phyloP scores from a whole-genome alignment of 2,113 vertebrate species.

The Rana temporaria region DNA sequence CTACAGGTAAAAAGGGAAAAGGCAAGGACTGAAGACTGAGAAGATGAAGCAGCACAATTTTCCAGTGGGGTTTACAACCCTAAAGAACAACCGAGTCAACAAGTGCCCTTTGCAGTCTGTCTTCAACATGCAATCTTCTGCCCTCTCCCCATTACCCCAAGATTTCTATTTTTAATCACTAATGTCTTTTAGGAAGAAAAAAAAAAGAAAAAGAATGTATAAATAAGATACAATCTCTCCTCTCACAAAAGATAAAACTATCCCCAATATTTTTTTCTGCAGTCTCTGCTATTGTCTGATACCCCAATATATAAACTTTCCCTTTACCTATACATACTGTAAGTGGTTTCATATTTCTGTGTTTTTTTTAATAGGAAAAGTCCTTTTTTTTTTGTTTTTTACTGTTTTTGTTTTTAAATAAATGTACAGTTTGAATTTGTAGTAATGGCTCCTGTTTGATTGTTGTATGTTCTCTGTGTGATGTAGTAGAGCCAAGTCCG shows the following conservation, averaged over 20 bases:
- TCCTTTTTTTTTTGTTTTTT: background rate
- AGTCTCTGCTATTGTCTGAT: background rate
- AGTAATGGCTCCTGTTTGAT: background rate
- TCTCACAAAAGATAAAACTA: background rate
- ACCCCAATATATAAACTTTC: background rate
- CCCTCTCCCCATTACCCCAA: background rate
- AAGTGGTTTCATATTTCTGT: conserved; percentile 43
- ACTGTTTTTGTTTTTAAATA: conserved; percentile 46
- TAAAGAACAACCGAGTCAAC: conserved; percentile 56
- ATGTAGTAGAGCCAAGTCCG: too few relatives aligned
- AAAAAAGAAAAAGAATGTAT: conserved; percentile 27
- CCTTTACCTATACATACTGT: background rate
- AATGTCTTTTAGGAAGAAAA: conserved; percentile 61
- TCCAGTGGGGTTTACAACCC: conserved; percentile 6
- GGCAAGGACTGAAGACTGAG: conserved; percentile 75
- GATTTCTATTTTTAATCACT: conserved; percentile 65
- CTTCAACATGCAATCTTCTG: conserved; percentile 29
- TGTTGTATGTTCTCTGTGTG: background rate
- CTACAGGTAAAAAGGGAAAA: conserved; percentile 77
- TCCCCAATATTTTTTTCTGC: background rate
- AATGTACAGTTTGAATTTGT: conserved; percentile 57
- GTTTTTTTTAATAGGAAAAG: conserved; percentile 17
- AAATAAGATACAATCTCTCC: background rate
- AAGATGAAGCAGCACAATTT: background rate
- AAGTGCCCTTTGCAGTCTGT: conserved; percentile 31